Percentiles rank a stretch among this genome's conserved stretches.
Evolutionary conservation across 2,797 vertebrate species (phyloP).

Genomic region (Zenarchopterus dispar): DNA sequence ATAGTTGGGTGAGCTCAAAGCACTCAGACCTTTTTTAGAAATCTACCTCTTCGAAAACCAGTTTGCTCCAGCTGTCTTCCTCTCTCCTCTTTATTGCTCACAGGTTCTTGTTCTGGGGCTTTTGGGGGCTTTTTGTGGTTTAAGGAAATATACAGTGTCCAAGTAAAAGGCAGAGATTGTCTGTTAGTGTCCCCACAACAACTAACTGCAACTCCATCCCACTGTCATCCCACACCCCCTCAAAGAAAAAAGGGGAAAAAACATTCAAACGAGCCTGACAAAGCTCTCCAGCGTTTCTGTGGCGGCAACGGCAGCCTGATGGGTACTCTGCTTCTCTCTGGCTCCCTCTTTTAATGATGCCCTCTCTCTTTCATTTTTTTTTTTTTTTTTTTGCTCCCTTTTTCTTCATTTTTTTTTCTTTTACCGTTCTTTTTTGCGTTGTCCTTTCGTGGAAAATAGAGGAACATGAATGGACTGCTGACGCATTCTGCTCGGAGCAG

Average conservation of each 20-base stretch:
- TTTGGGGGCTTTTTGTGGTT: conserved; percentile 76
- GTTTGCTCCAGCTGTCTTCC: conserved; percentile 70
- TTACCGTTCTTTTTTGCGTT: conserved; percentile 81
- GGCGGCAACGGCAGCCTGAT: conserved; percentile 79
- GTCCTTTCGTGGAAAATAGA: conserved; percentile 84
- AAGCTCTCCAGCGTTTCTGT: conserved; percentile 67
- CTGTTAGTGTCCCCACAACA: conserved; percentile 66
- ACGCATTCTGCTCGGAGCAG: conserved; percentile 87
- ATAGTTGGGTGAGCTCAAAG: conserved; percentile 80
- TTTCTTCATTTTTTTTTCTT: conserved; percentile 12
- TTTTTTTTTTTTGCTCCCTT: conserved; percentile 57
- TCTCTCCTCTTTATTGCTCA: conserved; percentile 44
- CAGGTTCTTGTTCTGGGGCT: conserved; percentile 62
- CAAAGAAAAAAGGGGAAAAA: too few relatives aligned
- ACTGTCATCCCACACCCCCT: conserved; percentile 37
- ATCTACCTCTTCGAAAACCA: conserved; percentile 76
- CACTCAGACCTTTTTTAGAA: conserved; percentile 79
- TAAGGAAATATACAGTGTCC: conserved; percentile 51
- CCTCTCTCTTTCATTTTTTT: conserved; percentile 62
- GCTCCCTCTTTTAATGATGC: conserved; percentile 45
- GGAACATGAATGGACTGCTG: conserved; percentile 89
- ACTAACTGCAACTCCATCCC: conserved; percentile 66
- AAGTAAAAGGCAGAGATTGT: conserved; percentile 58
- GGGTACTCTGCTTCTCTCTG: conserved; percentile 76
- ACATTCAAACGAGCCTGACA: conserved; percentile 61